Evolutionary conservation across 2,888 invertebrate genomes (phyloP), one percentile per base, ranked within the genome.

Genomic region (Micoletzkya japonica): DNA sequence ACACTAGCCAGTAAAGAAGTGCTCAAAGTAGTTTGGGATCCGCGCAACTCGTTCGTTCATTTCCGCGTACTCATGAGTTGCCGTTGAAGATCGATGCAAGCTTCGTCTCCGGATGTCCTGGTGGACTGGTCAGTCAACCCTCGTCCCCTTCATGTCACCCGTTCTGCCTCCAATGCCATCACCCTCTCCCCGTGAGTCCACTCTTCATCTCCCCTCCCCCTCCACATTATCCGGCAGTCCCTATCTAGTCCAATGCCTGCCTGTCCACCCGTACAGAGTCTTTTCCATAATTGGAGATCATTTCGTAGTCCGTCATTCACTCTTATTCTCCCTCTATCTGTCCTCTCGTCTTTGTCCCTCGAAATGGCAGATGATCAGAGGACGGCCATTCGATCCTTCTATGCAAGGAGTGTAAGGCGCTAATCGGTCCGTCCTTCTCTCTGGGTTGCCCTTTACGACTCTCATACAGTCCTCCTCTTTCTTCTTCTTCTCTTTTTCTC

Each of bases 61-160:
- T n/a, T n/a, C n/a, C n/a, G n/a, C n/a, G n/a, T n/a, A n/a, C n/a
- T n/a, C n/a, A n/a, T n/a, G n/a, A n/a, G n/a, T 34, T 28, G 4
- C 52, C n/a, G 0, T 36, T 66, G 1, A 36, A 66, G 66, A 54
- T 32, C 52, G n/a, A 66, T 66, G 66, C 30, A 52, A 14, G 36
- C 66, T 0, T 64, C 64, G 20, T 66, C 68, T n/a, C 58, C 68
- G 32, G 68, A 68, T 49, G 68, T 68, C 2, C 44, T 68, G n/a
- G 68, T 68, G 2, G 68, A 68, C 34, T 68, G 68, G 68, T 57
- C 57, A 7, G 57, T 58, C 32, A 28, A 26, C n/a, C 68, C 68
- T n/a, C 68, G 68, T n/a, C 68, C 68, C 4, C 68, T 68, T 28
- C 68, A 68, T 28, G 36, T 58, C 34, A 68, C 57, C 2, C 26